Evolutionary conservation across 2,113 vertebrate genomes (phyloP), one percentile per base, ranked within the genome.

Genomic region (Recurvirostra avosetta): DNA sequence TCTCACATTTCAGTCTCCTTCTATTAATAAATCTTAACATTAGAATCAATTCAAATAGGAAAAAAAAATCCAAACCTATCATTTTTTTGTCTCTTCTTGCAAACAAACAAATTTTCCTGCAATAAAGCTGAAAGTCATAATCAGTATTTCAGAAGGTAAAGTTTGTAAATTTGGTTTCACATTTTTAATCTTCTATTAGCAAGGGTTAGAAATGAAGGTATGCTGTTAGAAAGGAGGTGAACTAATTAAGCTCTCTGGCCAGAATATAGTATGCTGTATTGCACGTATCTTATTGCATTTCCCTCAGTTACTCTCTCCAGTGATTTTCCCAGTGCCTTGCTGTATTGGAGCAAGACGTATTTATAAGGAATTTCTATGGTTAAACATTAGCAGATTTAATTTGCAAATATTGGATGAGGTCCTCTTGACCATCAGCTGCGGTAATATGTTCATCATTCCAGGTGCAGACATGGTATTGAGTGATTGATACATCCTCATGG

Each of bases 21-120:
- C 86, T 91, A 29, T 82, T 94, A 95, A 96, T 95, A 95, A 95
- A 92, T 94, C 50, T 74, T 91, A 79, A 41, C 20, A 66, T 79
- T 90, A 85, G n/a, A 94, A 62, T 85, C 8, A 87, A 58, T 82
- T 78, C 22, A 25, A 90, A 71, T 23, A 71, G 47, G 15, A 22
- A n/a, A 53, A 49, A 77, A 63, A 75, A 36, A 36, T 7, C 26
- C 22, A 81, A 84, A 47, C 29, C 25, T 27, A 8, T 83, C 11
- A 67, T 56, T 86, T 81, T 79, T 86, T 65, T 11, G 18, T 75
- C 22, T 75, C 43, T 73, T 88, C 84, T 61, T 81, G 30, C 17
- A 89, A 91, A 84, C n/a, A n/a, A 91, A 6, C 13, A 52, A 7
- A n/a, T 45, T 62, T 93, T 86, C n/a, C 59, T 83, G 40, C 19